Conservation (phyloP, 2,888 invertebrate genomes). For the Folsomia manolachei region DNA sequence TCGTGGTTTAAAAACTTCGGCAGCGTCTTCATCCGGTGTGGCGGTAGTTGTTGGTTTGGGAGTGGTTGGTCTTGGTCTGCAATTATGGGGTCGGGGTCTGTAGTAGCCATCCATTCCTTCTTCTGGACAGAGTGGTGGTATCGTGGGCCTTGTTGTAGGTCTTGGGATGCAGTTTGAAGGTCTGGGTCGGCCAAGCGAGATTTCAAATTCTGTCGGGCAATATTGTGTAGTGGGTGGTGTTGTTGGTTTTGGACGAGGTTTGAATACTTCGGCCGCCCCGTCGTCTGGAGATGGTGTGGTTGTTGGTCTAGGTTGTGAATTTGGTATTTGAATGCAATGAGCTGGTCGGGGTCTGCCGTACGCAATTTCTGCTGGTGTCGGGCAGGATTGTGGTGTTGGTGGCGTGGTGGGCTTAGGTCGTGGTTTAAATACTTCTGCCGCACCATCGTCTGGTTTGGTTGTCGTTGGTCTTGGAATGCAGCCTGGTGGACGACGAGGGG, state of each 20-base stretch:
- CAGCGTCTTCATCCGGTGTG: background rate
- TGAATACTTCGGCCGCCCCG: background rate
- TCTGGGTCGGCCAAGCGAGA: background rate
- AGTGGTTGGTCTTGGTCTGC: background rate
- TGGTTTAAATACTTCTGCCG: background rate
- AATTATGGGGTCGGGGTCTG: background rate
- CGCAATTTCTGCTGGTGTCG: background rate
- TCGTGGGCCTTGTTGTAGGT: background rate
- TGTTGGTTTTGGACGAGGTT: background rate
- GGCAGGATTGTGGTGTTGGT: background rate
- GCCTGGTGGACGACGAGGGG: background rate
- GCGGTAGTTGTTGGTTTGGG: background rate
- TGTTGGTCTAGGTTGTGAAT: background rate
- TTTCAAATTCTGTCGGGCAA: background rate
- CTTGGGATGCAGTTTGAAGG: background rate
- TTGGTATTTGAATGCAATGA: no score
- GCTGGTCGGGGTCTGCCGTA: background rate
- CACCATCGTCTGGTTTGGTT: background rate
- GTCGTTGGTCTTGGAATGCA: background rate
- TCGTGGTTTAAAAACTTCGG: background rate
- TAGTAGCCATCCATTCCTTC: background rate
- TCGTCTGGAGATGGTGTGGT: background rate
- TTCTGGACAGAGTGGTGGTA: background rate
- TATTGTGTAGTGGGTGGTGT: background rate
- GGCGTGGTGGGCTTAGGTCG: background rate